phyloP scores from a whole-genome alignment of 2,888 invertebrate species.

The Coelinius sp. region DNA sequence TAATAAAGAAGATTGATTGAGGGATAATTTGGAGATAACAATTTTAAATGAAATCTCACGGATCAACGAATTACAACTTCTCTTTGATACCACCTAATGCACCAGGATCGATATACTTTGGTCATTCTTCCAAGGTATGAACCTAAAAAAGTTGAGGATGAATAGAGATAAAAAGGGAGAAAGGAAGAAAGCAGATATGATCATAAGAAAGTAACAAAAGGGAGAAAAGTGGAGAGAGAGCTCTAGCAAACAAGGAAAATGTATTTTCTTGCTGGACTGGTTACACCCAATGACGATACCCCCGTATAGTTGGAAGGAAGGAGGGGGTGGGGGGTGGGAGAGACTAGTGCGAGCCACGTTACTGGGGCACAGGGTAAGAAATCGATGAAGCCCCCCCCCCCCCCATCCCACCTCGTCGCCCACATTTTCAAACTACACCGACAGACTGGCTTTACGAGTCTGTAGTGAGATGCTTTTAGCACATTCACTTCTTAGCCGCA shows the following conservation, averaged over 20 bases:
- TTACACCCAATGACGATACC: constrained; percentile 52
- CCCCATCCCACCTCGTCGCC: constrained; percentile 47
- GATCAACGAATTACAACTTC: constrained; percentile 7
- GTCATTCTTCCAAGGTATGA: constrained; percentile 7
- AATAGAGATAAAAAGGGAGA: constrained; percentile 3
- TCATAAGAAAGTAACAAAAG: constrained; percentile 3
- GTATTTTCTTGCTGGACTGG: constrained; percentile 44
- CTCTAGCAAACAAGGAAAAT: constrained; percentile 48
- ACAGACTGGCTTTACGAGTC: constrained; percentile 35
- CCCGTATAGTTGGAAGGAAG: constrained; percentile 20
- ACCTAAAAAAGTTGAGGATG: neutral
- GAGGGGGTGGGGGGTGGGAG: neutral
- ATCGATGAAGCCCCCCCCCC: constrained; percentile 67
- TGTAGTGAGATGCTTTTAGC: constrained; percentile 39
- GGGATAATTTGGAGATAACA: neutral
- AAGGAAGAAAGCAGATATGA: neutral
- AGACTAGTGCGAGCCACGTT: constrained; percentile 58
- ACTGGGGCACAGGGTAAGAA: constrained; percentile 68
- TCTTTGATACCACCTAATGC: neutral
- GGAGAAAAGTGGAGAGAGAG: constrained; percentile 1
- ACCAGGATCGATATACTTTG: neutral
- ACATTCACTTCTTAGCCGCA: constrained; percentile 57
- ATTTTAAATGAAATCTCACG: neutral
- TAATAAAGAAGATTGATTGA: neutral
- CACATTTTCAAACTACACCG: constrained; percentile 48